Evolutionary conservation across 2,797 vertebrate species (phyloP), one percentile per base, ranked within the genome.

Genomic region (Micrastur ruficollis): DNA sequence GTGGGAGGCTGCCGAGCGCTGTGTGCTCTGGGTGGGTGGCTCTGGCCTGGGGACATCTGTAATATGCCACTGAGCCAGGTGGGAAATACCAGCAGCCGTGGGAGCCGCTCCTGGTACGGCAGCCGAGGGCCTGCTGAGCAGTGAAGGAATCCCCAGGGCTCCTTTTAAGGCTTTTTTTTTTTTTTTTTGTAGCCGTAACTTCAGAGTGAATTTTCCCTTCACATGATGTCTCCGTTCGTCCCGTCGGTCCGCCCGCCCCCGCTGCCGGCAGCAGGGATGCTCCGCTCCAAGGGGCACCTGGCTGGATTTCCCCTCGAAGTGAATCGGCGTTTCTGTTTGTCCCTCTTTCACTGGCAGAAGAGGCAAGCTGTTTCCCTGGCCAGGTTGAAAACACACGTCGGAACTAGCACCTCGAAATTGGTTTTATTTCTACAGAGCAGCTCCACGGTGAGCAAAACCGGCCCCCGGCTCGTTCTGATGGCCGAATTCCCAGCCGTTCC

Each of bases 231-330:
- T 15, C 14, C 40, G 16, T 14, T 14, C 40, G 40, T 14, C 40
- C 40, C 40, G 40, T 42, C 40, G 40, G 40, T 42, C 15, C 15
- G 40, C 32, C 21, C 32, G 23, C 6, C 15, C 7, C 12, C 1
- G 0, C 34, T 56, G 49, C 44, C 21, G 47, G 38, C 38, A 67
- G 52, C 38, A 38, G 38, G 36, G 32, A 32, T 36, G 27, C 68
- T 81, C 44, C 0, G 3, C 59, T 21, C 8, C 17, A 27, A 38
- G 50, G 13, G 19, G 46, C 3, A 0, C 29, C 53, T 7, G 6
- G 18, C 53, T 40, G 25, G 58, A 22, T 53, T 31, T 53, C 32
- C 31, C 27, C 19, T 18, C 17, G 0, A 52, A 46, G 29, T 22
- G 17, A 65, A 27, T 14, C 4, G 1, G 12, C 5, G 0, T 47